Conservation (phyloP, 2,797 vertebrate genomes). For the Oryzias dopingdopingensis region DNA sequence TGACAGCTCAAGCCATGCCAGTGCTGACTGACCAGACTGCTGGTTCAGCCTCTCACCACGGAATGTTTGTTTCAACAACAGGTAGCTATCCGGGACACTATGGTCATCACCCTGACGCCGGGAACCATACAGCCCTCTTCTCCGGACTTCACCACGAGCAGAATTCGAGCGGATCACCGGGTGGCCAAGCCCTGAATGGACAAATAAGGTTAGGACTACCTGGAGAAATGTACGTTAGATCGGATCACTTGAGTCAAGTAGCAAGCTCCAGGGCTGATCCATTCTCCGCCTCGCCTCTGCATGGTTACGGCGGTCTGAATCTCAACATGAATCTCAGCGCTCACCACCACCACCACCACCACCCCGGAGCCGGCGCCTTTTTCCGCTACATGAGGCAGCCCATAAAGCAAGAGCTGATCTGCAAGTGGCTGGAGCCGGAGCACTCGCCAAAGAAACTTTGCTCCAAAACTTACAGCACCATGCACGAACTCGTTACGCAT, state of each 20-base stretch:
- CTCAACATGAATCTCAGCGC: slow-evolving; percentile 92
- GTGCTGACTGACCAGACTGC: slow-evolving; percentile 84
- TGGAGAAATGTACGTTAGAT: slow-evolving; percentile 96
- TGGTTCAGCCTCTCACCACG: slow-evolving; percentile 89
- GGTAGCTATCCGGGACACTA: slow-evolving; percentile 96
- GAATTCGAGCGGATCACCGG: slow-evolving; percentile 88
- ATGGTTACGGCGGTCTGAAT: slow-evolving; percentile 91
- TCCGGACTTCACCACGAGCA: slow-evolving; percentile 94
- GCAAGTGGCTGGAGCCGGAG: slow-evolving; percentile 94
- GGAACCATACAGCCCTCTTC: slow-evolving; percentile 88
- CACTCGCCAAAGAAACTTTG: slow-evolving; percentile 87
- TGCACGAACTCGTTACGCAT: slow-evolving; percentile 97
- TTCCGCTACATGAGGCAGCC: slow-evolving; percentile 98
- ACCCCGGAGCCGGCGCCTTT: slow-evolving; percentile 90
- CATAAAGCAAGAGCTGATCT: slow-evolving; percentile 98
- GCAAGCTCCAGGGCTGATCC: slow-evolving; percentile 92
- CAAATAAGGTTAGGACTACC: slow-evolving; percentile 98
- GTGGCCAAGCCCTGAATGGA: slow-evolving; percentile 92
- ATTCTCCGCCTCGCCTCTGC: slow-evolving; percentile 89
- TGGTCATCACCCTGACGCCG: slow-evolving; percentile 89
- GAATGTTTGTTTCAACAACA: slow-evolving; percentile 99
- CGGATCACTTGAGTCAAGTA: slow-evolving; percentile 93
- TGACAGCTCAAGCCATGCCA: slow-evolving; percentile 88
- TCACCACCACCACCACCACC: slow-evolving; percentile 82
- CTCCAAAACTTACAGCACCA: slow-evolving; percentile 95